phyloP scores from a whole-genome alignment of 2,113 vertebrate species.

The Myotis yumanensis region DNA sequence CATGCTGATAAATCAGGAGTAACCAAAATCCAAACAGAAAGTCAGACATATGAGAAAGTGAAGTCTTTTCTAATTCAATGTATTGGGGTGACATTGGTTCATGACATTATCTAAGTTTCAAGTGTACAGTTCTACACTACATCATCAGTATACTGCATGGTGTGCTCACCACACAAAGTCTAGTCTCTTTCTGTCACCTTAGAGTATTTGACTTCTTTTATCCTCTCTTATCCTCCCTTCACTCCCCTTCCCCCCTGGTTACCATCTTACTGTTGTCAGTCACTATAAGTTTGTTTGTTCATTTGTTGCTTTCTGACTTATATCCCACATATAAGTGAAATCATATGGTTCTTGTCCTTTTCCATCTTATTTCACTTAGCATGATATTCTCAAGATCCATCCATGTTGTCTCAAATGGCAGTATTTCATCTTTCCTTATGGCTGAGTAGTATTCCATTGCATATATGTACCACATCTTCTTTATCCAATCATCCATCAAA shows the following conservation, averaged over 20 bases:
- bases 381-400: too few relatives aligned
- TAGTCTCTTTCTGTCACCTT: neutral
- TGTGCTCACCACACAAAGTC: neutral
- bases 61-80: neutral
- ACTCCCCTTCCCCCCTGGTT: neutral
- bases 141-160: neutral
- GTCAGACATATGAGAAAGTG: neutral
- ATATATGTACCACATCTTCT: neutral
- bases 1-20: neutral
- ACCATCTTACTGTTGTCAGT: neutral
- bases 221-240: neutral
- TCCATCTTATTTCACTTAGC: too few relatives aligned
- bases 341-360: neutral
- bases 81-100: neutral
- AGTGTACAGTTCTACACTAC: neutral
- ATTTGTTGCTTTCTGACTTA: neutral
- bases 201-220: neutral
- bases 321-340: neutral
- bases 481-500: neutral
- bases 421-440: too few relatives aligned
- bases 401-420: too few relatives aligned
- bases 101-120: neutral
- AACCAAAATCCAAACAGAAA: constrained; percentile 56
- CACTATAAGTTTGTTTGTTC: neutral
- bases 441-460: too few relatives aligned